Evolutionary conservation across 2,113 vertebrate species (phyloP).

Genomic region (Rhinoderma darwinii): DNA sequence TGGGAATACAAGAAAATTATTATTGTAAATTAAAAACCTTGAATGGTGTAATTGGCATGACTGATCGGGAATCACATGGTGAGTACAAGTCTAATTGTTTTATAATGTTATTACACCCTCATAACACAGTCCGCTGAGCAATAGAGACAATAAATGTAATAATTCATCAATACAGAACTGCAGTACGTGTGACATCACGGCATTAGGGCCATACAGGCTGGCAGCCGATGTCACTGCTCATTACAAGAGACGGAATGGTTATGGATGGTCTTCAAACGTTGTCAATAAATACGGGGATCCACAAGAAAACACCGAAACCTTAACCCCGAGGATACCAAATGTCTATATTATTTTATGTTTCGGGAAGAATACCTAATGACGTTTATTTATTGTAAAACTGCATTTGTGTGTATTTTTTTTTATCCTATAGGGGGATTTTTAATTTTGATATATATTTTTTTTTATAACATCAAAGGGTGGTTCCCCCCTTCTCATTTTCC

Average conservation of each 20-base stretch:
- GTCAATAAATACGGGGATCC: not conserved
- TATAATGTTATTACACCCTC: conserved; percentile 1
- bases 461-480: no score
- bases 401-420: no score
- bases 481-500: no score
- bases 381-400: no score
- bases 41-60: not conserved
- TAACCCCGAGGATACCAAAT: no score
- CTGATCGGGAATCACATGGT: no score
- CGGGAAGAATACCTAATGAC: no score
- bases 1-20: not conserved
- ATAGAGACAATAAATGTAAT: not conserved
- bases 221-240: not conserved
- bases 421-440: no score
- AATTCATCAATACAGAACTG: not conserved
- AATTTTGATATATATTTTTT: no score
- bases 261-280: not conserved
- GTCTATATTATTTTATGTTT: no score
- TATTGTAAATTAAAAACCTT: not conserved
- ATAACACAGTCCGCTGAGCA: not conserved
- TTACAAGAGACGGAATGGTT: not conserved
- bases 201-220: not conserved
- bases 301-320: no score
- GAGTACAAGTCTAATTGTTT: not conserved
- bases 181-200: not conserved